Evolutionary conservation across 2,888 invertebrate species (phyloP).

Genomic region (Cheilosia urbana): DNA sequence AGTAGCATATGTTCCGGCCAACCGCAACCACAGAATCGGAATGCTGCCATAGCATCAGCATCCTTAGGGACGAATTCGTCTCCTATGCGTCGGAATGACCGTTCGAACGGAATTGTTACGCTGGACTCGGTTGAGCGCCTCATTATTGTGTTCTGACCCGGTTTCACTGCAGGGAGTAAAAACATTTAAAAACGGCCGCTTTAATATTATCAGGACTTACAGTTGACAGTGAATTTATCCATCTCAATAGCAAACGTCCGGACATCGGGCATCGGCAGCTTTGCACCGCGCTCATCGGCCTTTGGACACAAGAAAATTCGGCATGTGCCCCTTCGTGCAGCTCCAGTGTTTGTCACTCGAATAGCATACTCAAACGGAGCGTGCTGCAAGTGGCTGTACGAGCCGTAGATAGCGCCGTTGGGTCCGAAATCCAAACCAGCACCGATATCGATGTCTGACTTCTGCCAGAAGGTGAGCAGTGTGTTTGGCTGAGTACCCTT

Average conservation of each 20-base stretch:
- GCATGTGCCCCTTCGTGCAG: conserved; percentile 86
- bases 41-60: conserved; percentile 37
- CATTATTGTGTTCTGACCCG: conserved; percentile 88
- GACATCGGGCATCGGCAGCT: conserved; percentile 86
- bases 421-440: conserved; percentile 92
- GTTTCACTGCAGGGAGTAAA: conserved; percentile 85
- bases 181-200: neutral
- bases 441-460: conserved; percentile 91
- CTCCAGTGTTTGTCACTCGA: conserved; percentile 85
- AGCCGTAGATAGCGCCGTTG: conserved; percentile 88
- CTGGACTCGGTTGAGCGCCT: conserved; percentile 89
- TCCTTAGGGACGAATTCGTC: conserved; percentile 26
- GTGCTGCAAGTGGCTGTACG: conserved; percentile 92
- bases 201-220: conserved; percentile 84
- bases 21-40: conserved; percentile 92
- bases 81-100: conserved; percentile 88
- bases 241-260: conserved; percentile 87
- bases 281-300: conserved; percentile 87
- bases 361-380: conserved; percentile 88
- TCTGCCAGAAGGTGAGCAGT: conserved; percentile 91
- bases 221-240: conserved; percentile 87
- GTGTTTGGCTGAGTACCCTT: conserved; percentile 84
- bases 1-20: conserved; percentile 93
- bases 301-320: conserved; percentile 89
- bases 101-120: conserved; percentile 92